phyloP scores from a whole-genome alignment of 37 sponge, comb jelly and placozoan species.

The Bolinopsis microptera region DNA sequence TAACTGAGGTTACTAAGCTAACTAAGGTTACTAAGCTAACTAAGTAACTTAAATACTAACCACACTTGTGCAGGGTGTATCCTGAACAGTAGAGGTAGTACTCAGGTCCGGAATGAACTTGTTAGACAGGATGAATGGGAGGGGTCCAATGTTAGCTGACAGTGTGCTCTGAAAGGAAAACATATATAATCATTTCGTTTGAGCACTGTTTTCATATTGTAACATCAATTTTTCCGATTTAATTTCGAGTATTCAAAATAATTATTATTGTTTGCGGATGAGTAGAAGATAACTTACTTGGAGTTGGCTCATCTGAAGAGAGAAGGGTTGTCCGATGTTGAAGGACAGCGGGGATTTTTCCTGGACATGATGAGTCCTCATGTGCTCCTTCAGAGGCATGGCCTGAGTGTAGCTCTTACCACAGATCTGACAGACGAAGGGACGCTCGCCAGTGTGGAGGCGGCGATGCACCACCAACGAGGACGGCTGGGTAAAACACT shows the following conservation, averaged over 20 bases:
- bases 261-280: too few relatives aligned
- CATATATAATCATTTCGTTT: too few relatives aligned
- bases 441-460: slow-evolving; percentile 40
- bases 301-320: slow-evolving; percentile 25
- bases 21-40: too few relatives aligned
- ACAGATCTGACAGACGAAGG: slow-evolving; percentile 36
- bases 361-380: background rate
- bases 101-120: slow-evolving; percentile 25
- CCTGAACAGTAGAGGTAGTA: background rate
- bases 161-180: background rate
- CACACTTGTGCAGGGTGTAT: background rate
- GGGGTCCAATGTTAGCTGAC: background rate
- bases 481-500: slow-evolving; percentile 60
- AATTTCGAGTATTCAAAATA: too few relatives aligned
- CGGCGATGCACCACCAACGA: slow-evolving; percentile 13
- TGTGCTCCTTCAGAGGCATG: slow-evolving; percentile 59
- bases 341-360: slow-evolving; percentile 6
- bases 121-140: slow-evolving; percentile 16
- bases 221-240: too few relatives aligned
- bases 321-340: slow-evolving; percentile 49
- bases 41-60: background rate
- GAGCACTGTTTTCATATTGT: too few relatives aligned
- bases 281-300: background rate
- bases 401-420: slow-evolving; percentile 60
- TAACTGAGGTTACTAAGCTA: too few relatives aligned